Evolutionary conservation across 2,797 vertebrate genomes (phyloP).

Genomic region (Phrynocephalus guinanensis): DNA sequence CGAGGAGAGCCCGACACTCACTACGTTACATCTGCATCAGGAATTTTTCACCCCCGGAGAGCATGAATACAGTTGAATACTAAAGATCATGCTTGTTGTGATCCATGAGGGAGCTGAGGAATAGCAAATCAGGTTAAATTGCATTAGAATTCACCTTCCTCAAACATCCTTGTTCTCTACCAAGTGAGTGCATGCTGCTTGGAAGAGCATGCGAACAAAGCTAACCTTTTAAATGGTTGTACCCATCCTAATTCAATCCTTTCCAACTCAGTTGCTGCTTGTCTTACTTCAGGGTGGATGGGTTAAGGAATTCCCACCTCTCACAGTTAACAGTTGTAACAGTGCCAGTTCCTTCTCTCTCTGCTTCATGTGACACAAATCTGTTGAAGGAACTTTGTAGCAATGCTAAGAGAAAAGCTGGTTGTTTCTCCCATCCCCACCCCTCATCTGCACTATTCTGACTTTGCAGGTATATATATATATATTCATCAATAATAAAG

Average conservation of each 20-base stretch:
- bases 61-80: not conserved
- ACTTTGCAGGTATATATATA: constrained; percentile 6
- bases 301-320: not conserved
- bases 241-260: not conserved
- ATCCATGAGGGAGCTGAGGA: no score
- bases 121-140: not conserved
- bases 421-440: not conserved
- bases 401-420: constrained; percentile 45
- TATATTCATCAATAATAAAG: constrained; percentile 58
- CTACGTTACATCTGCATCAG: no score
- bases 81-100: not conserved
- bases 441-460: constrained; percentile 30
- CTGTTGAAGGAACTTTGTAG: constrained; percentile 24
- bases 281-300: not conserved
- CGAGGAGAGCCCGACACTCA: no score
- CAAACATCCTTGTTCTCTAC: no score
- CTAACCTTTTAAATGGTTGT: not conserved
- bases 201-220: not conserved
- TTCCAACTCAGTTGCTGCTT: not conserved
- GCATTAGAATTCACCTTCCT: not conserved
- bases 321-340: not conserved
- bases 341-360: constrained; percentile 39
- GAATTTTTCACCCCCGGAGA: no score
- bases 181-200: not conserved
- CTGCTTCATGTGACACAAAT: constrained; percentile 11